Conservation (phyloP, 1,140 invertebrate species). For the Oppia nitens region DNA sequence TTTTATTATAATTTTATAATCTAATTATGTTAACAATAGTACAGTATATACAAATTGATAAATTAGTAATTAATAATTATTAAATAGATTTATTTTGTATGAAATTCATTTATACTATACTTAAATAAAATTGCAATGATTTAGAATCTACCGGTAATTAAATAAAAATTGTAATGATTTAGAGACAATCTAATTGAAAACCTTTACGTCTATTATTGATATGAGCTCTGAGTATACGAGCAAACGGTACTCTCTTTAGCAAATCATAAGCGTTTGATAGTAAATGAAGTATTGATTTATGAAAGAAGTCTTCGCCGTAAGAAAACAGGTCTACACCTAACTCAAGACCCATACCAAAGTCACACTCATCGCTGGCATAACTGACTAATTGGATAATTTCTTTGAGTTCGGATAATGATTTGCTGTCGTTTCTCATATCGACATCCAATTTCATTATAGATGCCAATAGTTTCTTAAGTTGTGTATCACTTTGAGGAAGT, state of each 20-base stretch:
- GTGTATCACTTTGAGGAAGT: constrained; percentile 52
- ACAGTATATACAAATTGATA: too few relatives aligned
- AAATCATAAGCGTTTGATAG: constrained; percentile 59
- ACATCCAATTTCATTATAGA: neutral
- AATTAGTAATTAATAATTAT: too few relatives aligned
- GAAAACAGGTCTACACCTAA: constrained; percentile 67
- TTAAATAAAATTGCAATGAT: neutral
- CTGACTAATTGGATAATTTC: constrained; percentile 57
- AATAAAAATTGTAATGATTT: too few relatives aligned
- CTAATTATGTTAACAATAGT: too few relatives aligned
- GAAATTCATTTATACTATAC: neutral
- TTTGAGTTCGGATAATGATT: constrained; percentile 35
- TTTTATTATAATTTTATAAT: too few relatives aligned
- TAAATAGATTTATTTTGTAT: too few relatives aligned
- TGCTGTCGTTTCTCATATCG: neutral
- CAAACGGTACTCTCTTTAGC: constrained; percentile 49
- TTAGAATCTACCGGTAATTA: neutral
- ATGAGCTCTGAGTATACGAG: constrained; percentile 42
- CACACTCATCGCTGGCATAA: constrained; percentile 82
- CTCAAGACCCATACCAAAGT: constrained; percentile 79
- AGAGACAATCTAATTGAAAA: neutral
- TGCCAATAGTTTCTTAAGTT: constrained; percentile 20
- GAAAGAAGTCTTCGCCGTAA: constrained; percentile 47
- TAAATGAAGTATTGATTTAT: constrained; percentile 43
- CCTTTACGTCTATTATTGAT: constrained; percentile 6